phyloP scores from a whole-genome alignment of 2,797 vertebrate species.

The Corythornis leucogaster region DNA sequence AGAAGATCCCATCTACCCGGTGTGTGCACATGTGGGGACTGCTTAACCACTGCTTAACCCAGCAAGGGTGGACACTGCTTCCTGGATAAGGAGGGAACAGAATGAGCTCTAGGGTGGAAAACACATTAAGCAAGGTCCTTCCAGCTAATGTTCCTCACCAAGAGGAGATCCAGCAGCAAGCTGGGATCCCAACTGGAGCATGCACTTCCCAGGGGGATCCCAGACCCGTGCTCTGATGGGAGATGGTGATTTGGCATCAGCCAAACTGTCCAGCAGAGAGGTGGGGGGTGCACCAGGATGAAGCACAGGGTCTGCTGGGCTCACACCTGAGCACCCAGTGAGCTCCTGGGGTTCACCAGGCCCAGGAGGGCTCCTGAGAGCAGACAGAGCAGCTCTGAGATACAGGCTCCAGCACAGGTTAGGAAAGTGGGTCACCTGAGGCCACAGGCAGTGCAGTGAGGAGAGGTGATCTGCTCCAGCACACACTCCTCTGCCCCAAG shows the following conservation, averaged over 20 bases:
- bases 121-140: background rate
- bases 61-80: background rate
- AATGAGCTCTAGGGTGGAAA: background rate
- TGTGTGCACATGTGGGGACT: background rate
- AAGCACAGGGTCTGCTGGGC: background rate
- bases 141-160: background rate
- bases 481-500: background rate
- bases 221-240: accelerated
- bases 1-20: background rate
- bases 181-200: accelerated
- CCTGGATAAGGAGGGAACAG: background rate
- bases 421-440: background rate
- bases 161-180: background rate
- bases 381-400: background rate
- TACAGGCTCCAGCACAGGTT: accelerated
- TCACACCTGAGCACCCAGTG: background rate
- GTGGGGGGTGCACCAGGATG: accelerated
- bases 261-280: background rate
- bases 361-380: background rate
- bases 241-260: background rate
- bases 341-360: background rate
- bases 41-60: background rate
- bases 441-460: background rate
- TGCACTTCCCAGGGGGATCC: background rate
- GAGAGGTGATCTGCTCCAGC: background rate